Percentiles rank a stretch among this genome's conserved stretches.
These are phyloP conservation scores for Euura saliciscinereae DNA, from an alignment of 1,140 invertebrate species.

Conservation along the genomic window DNA sequence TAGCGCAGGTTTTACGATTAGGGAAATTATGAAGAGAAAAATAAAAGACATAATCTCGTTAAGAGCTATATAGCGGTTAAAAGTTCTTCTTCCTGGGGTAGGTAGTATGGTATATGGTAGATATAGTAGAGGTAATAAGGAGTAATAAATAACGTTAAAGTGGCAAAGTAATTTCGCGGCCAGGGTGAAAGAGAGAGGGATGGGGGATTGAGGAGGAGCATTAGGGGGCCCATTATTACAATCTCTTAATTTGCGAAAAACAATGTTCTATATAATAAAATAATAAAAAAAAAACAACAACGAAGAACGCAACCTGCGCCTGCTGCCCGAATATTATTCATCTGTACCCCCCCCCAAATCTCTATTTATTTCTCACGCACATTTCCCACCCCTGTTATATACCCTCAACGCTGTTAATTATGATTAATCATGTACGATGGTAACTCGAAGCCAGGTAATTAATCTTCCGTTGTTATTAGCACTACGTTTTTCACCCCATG, in stretches of 20 bases:
- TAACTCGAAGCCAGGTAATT: conserved; percentile 52
- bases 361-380: not conserved
- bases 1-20: not conserved
- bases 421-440: conserved; percentile 53
- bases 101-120: not conserved
- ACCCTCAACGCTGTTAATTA: conserved; percentile 50
- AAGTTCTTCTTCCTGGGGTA: not conserved
- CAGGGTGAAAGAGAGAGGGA: conserved; percentile 24
- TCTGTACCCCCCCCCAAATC: conserved; percentile 13
- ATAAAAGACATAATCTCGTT: not conserved
- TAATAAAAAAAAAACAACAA: too few relatives aligned
- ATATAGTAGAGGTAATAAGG: not conserved
- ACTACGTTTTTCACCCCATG: not conserved
- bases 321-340: conserved; percentile 8
- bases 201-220: conserved; percentile 30
- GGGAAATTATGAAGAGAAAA: not conserved
- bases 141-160: conserved; percentile 23
- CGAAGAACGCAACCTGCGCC: not conserved
- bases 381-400: conserved; percentile 29
- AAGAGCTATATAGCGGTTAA: not conserved
- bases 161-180: conserved; percentile 53
- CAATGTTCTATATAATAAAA: conserved; percentile 28
- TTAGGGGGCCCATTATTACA: conserved; percentile 55
- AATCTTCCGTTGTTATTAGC: conserved; percentile 40
- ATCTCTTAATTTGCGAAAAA: conserved; percentile 59